Base-by-base conservation (phyloP, 2,888 invertebrate genomes). In the Abrostola triplasia region DNA sequence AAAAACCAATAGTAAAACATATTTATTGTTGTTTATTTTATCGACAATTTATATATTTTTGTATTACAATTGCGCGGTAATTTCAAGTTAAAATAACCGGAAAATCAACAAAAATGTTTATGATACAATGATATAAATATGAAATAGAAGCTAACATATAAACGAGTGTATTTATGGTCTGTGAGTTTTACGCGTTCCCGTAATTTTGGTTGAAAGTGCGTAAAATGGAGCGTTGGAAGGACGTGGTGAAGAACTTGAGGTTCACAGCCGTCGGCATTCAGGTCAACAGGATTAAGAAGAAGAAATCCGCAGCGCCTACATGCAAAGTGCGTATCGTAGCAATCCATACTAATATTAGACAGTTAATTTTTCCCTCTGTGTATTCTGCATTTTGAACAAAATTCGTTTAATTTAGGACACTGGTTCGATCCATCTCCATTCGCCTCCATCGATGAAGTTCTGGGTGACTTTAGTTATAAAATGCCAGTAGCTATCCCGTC, bases 261-360 rank as follows among this genome's bases (percentile, higher is more conserved):
- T 84, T 85, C 57, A 80, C 86, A 0, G 84, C 89, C 36, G 79
- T 92, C 1, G 92, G 92, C 35, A 89, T 91, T 59, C 90, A 90
- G 70, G 82, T 79, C 41, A 79, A 59, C 57, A 83, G 70, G 48
- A 63, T 84, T 0, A 80, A 82, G 47, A 76, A 77, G 66, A 81
- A 72, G 56, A 80, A 73, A 50, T 72, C 83, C 0, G 83, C 87
- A 0, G 73, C 79, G 0, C 79, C 82, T 5, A 85, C 88, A 44
- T 89, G 90, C 63, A 89, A 89, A 88, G 89, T 89, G 64, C 56
- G 75, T 79, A 48, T 69, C 24, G 4, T 24, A 24, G 24, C 24
- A 4, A 24, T 24, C 24, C 24, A 24, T 24, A 4, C 24, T 24
- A 24, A 24, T 24, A 24, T 24, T 2, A 24, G 24, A 24, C 24